Conservation (phyloP, 1,140 invertebrate species). For the Drosophila nigrodunni region DNA sequence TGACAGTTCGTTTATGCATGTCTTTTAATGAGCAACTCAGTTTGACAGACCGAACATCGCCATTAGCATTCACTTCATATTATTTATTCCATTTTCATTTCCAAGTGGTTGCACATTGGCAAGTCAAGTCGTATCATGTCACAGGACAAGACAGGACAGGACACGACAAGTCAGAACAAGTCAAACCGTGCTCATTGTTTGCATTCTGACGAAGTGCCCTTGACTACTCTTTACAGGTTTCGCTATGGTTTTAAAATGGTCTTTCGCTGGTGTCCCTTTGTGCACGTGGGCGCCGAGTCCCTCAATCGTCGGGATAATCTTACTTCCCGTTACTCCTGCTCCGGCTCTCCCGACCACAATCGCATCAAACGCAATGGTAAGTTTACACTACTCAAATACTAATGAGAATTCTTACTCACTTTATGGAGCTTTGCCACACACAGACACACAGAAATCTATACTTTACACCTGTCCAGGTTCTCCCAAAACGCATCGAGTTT, state of each 20-base stretch:
- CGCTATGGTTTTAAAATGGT: conserved; percentile 94
- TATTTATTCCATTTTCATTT: conserved; percentile 24
- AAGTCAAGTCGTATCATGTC: conserved; percentile 5
- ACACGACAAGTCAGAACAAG: not conserved
- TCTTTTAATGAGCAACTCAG: conserved; percentile 2
- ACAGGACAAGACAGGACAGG: not conserved
- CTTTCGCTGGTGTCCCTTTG: conserved; percentile 92
- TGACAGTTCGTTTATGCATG: not conserved
- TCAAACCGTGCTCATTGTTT: conserved; percentile 8
- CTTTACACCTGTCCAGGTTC: conserved; percentile 81
- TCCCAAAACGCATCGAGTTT: conserved; percentile 79
- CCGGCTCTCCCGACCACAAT: conserved; percentile 89
- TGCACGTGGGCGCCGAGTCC: conserved; percentile 88
- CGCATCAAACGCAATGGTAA: conserved; percentile 90
- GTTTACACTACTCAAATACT: conserved; percentile 25
- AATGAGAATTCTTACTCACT: conserved; percentile 17
- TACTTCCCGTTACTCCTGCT: conserved; percentile 89
- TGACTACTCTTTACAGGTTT: conserved; percentile 88
- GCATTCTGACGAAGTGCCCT: not conserved
- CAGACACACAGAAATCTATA: conserved; percentile 84
- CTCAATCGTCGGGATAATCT: conserved; percentile 88
- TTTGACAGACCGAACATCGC: conserved; percentile 3
- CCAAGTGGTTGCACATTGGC: conserved; percentile 25
- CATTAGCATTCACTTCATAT: not conserved
- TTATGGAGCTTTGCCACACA: conserved; percentile 20